phyloP scores from a whole-genome alignment of 1,140 invertebrate genomes.

The Parapsyche elsis region DNA sequence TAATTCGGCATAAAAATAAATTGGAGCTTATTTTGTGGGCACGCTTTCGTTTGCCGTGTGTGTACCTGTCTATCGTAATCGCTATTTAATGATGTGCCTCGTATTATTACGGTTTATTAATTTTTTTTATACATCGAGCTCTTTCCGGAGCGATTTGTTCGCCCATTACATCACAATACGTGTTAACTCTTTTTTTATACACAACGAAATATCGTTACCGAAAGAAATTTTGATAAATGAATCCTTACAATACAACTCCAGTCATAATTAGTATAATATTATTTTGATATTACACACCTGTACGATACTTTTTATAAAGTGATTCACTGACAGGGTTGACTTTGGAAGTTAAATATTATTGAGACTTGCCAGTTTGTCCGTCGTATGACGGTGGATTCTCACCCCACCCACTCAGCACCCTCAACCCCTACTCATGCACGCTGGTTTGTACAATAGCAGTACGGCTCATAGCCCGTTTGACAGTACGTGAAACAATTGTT shows the following conservation, averaged over 20 bases:
- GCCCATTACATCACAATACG: conserved; percentile 29
- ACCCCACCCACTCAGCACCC: too few species aligned
- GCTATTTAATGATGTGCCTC: conserved; percentile 44
- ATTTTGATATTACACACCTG: too few species aligned
- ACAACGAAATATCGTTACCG: neutral
- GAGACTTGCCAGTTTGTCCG: too few species aligned
- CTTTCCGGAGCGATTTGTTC: conserved; percentile 16
- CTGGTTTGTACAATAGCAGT: too few species aligned
- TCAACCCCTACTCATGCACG: too few species aligned
- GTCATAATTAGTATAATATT: too few species aligned
- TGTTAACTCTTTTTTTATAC: conserved; percentile 1
- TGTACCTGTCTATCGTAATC: conserved; percentile 20
- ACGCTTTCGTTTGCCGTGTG: conserved; percentile 17
- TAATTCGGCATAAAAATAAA: conserved; percentile 21
- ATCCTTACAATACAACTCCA: neutral
- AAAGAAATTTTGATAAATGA: conserved; percentile 38
- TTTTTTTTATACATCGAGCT: conserved; percentile 29
- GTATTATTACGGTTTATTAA: conserved; percentile 43
- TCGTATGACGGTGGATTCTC: too few species aligned
- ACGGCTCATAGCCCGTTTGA: too few species aligned
- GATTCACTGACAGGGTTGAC: too few species aligned
- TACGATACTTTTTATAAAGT: too few species aligned
- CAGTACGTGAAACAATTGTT: too few species aligned
- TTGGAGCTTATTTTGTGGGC: conserved; percentile 6
- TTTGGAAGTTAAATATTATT: too few species aligned